Percentiles rank a stretch among this genome's conserved stretches.
These are phyloP conservation scores for mouse (Mus musculus) DNA, from an alignment of 2,113 vertebrate species.

Conservation along the genomic window DNA sequence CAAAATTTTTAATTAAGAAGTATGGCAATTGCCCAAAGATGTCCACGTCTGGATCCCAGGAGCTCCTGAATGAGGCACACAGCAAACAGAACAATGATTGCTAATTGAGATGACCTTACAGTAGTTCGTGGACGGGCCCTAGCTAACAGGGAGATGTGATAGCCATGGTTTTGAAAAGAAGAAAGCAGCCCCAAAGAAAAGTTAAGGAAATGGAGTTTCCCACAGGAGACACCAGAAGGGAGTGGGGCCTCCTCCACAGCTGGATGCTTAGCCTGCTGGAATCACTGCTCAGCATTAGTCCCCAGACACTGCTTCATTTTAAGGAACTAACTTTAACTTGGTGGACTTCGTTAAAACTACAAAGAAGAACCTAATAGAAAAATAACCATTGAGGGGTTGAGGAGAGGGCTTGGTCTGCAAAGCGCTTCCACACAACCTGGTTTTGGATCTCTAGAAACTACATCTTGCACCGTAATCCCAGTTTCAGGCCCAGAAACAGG, in stretches of 20 bases:
- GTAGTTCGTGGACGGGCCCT: background rate
- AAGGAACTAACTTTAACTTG: background rate
- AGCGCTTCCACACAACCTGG: background rate
- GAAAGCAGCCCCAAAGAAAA: background rate
- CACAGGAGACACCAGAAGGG: background rate
- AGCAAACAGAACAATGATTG: background rate
- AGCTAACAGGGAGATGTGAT: background rate
- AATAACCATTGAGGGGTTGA: background rate
- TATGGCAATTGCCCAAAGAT: background rate
- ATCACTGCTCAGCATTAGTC: background rate
- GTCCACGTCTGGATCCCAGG: background rate
- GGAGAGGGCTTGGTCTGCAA: background rate
- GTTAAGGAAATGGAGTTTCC: background rate
- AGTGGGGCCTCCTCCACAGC: background rate
- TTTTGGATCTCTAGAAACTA: background rate
- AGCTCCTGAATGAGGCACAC: background rate
- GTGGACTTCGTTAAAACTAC: background rate
- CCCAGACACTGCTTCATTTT: background rate
- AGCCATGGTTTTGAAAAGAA: background rate
- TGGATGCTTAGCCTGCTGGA: background rate
- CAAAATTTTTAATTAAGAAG: background rate
- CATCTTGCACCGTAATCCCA: background rate
- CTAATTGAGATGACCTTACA: background rate
- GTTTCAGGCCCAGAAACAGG: background rate
- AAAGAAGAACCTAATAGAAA: background rate